Evolutionary conservation across 2,113 vertebrate species (phyloP), one percentile per base, ranked within the genome.

Genomic region (Xiphophorus couchianus): DNA sequence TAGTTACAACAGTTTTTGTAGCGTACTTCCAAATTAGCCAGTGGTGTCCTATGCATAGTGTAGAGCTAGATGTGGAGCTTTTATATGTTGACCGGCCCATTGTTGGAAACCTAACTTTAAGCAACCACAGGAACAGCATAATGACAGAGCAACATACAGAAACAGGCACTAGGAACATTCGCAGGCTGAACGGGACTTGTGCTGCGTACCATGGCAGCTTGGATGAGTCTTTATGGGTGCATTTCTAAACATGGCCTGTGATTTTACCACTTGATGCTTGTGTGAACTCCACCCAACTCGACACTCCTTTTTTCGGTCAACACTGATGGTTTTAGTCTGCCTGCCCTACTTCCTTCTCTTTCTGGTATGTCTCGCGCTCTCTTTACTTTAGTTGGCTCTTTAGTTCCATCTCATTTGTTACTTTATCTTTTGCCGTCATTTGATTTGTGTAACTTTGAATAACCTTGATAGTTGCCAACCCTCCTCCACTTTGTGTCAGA

Each of bases 241-340:
- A 81, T 77, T 86, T 83, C 83, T 78, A 88, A 90, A 89, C 80
- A 74, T 75, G 83, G 86, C 71, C 61, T 83, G 70, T 71, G 81
- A 86, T 80, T 90, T 90, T 68, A 88, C 93, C 87, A 79, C 88
- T 89, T 71, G 75, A 83, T 76, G 68, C 68, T 44, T 48, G 48
- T 78, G 73, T 66, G 79, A 80, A 84, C 89, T 92, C 89, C 90
- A 87, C 91, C 89, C 84, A 85, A 74, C 71, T 80, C 72, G 48
- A 37, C 72, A 7, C 69, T 66, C 54, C 76, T 84, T 84, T 74
- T 73, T 77, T 84, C 76, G 63, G 66, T 76, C 71, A 64, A 25
- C 75, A 9, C 62, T 11, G 44, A 74, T 77, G 71, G 42, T 82
- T 87, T 81, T 78, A 75, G 75, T 79, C 62, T 60, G 74, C 58